phyloP scores from a whole-genome alignment of 2,797 vertebrate species.

The Rhabdomys pumilio region DNA sequence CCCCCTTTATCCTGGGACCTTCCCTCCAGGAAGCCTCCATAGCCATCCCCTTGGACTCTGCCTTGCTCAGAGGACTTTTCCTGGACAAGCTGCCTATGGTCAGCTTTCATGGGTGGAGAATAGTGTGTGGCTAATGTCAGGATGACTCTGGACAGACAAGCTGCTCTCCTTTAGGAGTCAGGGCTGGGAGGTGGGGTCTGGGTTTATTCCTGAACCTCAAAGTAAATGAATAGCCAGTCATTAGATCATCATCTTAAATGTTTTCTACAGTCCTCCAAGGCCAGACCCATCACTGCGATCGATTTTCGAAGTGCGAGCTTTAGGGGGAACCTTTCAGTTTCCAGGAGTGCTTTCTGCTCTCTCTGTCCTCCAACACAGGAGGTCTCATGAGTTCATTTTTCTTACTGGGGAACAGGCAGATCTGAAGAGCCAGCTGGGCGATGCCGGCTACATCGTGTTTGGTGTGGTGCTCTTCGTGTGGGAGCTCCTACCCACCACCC shows the following conservation, averaged over 20 bases:
- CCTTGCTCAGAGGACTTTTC: neutral
- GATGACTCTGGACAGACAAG: neutral
- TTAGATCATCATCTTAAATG: neutral
- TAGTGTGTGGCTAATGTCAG: neutral
- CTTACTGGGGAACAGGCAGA: conserved; percentile 92
- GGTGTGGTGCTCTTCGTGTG: conserved; percentile 97
- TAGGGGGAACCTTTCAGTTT: neutral
- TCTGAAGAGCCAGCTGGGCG: conserved; percentile 95
- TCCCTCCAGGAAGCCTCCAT: rapidly evolving
- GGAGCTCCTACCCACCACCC: conserved; percentile 97
- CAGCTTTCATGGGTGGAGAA: neutral
- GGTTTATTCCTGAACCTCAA: neutral
- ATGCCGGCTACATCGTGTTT: conserved; percentile 95
- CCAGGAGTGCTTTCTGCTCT: neutral
- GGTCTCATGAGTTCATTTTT: neutral
- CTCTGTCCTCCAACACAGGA: neutral
- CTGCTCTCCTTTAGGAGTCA: neutral
- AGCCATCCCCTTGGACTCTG: neutral
- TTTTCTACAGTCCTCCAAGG: neutral
- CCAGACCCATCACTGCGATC: neutral
- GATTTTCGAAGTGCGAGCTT: neutral
- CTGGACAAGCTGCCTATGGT: neutral
- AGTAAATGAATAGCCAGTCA: neutral
- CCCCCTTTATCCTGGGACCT: rapidly evolving
- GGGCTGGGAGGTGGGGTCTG: neutral